Evolutionary conservation across 2,888 invertebrate species (phyloP), one percentile per base, ranked within the genome.

Genomic region (Helicoverpa assulta): DNA sequence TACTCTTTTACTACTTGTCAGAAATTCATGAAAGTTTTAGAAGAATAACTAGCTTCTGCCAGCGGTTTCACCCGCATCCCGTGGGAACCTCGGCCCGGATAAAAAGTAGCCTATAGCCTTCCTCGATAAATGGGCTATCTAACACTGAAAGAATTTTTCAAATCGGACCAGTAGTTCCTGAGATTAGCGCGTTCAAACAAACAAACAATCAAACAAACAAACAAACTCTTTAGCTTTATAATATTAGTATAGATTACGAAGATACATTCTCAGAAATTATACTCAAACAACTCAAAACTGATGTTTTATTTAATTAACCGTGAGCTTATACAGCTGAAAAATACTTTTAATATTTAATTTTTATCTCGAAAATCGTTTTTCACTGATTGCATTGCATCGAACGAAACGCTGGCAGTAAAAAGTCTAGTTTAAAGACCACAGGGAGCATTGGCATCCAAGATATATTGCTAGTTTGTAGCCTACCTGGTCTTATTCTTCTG

Each of bases 311-410:
- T 19, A n/a, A 18, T 61, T 16, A 37, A 29, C 29, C 16, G 1
- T 0, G 14, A 37, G 21, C 43, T 8, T 10, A n/a, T n/a, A 47
- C 47, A 47, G 47, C 47, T n/a, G 40, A 21, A 62, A 70, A 21
- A 10, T 40, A 50, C 26, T 4, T 33, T 40, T 50, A 72, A 16
- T 19, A 64, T 57, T 33, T 52, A 65, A 79, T 60, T 53, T 59
- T 62, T 43, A 52, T 19, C 26, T 53, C 51, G 33, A 33, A 62
- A 61, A 70, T 74, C 58, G 70, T 70, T 79, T 67, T 65, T 62
- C 80, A 55, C 61, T 76, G 76, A 76, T 76, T 76, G 70, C 76
- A 70, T 65, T 79, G 76, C 80, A 65, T 80, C 75, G 70, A 76
- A 69, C 55, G 76, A n/a, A 79, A 75, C 62, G 75, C 80, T 75